Conservation (phyloP, 2,888 invertebrate genomes). For the Unio delphinus region DNA sequence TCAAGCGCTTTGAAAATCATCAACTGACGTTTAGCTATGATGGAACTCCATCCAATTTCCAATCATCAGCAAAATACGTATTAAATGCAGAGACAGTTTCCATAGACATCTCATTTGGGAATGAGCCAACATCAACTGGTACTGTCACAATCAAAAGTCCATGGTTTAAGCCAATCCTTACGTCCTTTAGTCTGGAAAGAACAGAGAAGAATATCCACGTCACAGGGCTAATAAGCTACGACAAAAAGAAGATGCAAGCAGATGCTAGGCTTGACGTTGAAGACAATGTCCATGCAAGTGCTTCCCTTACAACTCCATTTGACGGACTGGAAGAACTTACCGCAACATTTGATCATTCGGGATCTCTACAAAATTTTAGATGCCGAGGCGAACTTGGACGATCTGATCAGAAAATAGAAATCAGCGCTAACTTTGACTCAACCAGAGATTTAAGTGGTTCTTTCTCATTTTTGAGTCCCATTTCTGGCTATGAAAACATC, state of each 20-base stretch:
- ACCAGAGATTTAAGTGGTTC: not conserved
- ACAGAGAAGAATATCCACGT: constrained; percentile 10
- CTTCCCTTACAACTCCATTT: constrained; percentile 37
- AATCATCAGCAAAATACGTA: no score
- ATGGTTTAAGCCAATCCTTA: no score
- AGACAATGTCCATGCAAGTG: constrained; percentile 17
- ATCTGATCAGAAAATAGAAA: constrained; percentile 16
- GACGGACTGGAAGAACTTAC: constrained; percentile 25
- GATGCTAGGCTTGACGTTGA: constrained; percentile 2
- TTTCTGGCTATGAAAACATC: constrained; percentile 16
- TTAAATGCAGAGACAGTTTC: no score
- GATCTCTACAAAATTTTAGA: constrained; percentile 12
- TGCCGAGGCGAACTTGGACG: constrained; percentile 17
- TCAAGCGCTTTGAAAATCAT: no score
- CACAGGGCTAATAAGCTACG: constrained; percentile 11
- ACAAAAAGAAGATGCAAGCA: constrained; percentile 9
- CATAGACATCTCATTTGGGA: no score
- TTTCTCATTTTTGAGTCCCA: no score
- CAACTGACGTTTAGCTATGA: no score
- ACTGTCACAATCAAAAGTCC: no score
- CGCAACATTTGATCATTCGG: constrained; percentile 32
- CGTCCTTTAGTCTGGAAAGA: no score
- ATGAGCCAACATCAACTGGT: no score
- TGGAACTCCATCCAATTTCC: no score
- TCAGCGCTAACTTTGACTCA: constrained; percentile 12